These are phyloP conservation scores for Hemicentrotus pulcherrimus DNA, from an alignment of 35 echinoderm and acorn worm species.

Conservation along the genomic window DNA sequence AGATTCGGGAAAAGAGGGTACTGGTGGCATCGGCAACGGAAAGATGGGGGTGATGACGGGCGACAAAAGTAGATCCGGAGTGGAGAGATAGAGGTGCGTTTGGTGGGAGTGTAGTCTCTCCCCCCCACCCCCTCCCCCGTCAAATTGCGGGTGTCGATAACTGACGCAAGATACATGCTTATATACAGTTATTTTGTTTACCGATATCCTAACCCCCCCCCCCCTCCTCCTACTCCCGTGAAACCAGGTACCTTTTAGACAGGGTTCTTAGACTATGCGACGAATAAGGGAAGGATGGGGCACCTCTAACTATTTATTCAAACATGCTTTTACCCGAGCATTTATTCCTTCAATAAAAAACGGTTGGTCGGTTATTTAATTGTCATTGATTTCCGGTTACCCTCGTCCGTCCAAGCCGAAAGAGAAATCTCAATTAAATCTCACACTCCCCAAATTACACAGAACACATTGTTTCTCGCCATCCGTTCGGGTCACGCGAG, in stretches of 20 bases:
- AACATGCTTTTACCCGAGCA: not conserved
- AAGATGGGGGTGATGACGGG: not conserved
- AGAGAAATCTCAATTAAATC: not conserved
- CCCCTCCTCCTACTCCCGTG: too few relatives aligned
- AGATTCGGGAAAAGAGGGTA: not conserved
- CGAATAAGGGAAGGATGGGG: too few relatives aligned
- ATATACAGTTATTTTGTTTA: too few relatives aligned
- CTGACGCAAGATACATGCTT: too few relatives aligned
- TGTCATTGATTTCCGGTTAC: constrained; percentile 8
- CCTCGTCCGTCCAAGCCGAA: not conserved
- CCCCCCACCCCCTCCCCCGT: too few relatives aligned
- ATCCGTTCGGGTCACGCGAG: not conserved
- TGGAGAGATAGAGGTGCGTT: too few relatives aligned
- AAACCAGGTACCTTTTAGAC: too few relatives aligned
- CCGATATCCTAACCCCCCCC: too few relatives aligned
- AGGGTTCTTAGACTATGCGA: too few relatives aligned
- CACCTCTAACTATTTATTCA: not conserved
- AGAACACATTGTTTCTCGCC: not conserved
- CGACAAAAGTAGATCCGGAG: not conserved
- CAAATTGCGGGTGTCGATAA: too few relatives aligned
- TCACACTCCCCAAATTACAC: not conserved
- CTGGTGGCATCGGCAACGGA: not conserved
- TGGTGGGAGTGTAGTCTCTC: too few relatives aligned
- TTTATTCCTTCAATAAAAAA: not conserved
- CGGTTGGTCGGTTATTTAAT: not conserved